phyloP scores from a whole-genome alignment of 2,113 vertebrate genomes.

The Emydura subglobosa region DNA sequence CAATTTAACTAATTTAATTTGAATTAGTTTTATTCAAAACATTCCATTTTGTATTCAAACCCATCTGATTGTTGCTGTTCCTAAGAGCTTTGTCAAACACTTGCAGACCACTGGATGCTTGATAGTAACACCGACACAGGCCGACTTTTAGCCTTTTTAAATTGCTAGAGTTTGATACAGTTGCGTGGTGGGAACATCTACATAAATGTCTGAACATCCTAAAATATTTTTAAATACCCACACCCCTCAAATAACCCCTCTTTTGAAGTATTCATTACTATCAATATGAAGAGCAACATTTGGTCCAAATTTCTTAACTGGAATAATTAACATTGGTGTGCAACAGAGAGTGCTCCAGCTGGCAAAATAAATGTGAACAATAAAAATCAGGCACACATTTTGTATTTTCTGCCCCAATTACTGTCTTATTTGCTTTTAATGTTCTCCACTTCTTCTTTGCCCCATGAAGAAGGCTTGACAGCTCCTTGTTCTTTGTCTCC shows the following conservation, averaged over 20 bases:
- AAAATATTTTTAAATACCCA: neutral
- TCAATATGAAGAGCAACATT: neutral
- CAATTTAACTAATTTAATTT: constrained; percentile 22
- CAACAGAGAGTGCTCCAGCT: neutral
- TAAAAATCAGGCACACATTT: neutral
- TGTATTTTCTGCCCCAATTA: neutral
- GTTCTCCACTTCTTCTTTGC: neutral
- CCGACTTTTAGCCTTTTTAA: neutral
- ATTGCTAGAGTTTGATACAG: constrained; percentile 18
- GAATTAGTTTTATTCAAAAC: constrained; percentile 30
- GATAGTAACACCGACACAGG: neutral
- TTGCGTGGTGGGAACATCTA: neutral
- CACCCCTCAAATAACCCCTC: neutral
- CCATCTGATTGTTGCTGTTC: constrained; percentile 19
- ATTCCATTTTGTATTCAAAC: constrained; percentile 38
- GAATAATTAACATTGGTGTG: neutral
- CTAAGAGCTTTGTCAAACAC: constrained; percentile 41
- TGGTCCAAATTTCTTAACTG: neutral
- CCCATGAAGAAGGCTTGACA: neutral
- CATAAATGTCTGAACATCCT: neutral
- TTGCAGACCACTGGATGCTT: constrained; percentile 10
- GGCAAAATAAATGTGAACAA: neutral
- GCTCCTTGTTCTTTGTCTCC: neutral
- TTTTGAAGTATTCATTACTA: neutral
- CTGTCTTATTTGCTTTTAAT: neutral